Base-by-base conservation (phyloP, 2,888 invertebrate genomes). In the Hydrotaea diabolus region DNA sequence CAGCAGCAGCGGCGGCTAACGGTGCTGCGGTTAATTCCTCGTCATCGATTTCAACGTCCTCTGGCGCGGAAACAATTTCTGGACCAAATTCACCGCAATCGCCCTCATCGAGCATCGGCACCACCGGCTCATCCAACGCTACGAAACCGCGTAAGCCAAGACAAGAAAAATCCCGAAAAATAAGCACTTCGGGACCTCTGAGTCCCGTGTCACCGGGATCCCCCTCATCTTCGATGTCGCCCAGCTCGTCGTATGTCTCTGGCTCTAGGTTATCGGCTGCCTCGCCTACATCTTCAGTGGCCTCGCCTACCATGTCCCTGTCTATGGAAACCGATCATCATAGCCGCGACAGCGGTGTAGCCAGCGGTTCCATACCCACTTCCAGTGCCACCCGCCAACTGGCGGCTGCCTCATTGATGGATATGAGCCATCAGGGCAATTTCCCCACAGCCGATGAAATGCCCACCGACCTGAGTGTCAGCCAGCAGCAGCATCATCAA, bases 301-400 rank as follows among this genome's bases (percentile, higher is more conserved):
- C 88, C 49, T 88, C 89, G 2, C 87, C 89, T 17, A 86, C 88
- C 9, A 80, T 82, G 57, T 55, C 87, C 0, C 53, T 85, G 0
- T 82, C 85, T 73, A 77, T 88, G 74, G 91, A 91, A 74, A 88
- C 90, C 82, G 92, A 92, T 84, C 88, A 91, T 64, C 88, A 90
- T 69, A 92, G 90, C 85, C 90, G 89, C 19, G 91, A 92, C 39
- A 91, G 90, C 77, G 91, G 90, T 8, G 89, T 90, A 19, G 93
- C 92, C 62, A 89, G 89, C 53, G 86, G 91, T 89, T 83, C 83
- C 88, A 57, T 89, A 89, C 57, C 88, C 87, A 69, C 69, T 21
- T 85, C 90, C 86, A 86, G 86, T 87, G 82, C 71, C 69, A 87
- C 64, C 15, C 82, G 85, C 4, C 87, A 86, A 71, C 69, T 86